Percentiles rank a stretch among this genome's conserved stretches.
These are phyloP conservation scores for Onthophagus sagittarius DNA, from an alignment of 2,888 invertebrate genomes.

Conservation along the genomic window DNA sequence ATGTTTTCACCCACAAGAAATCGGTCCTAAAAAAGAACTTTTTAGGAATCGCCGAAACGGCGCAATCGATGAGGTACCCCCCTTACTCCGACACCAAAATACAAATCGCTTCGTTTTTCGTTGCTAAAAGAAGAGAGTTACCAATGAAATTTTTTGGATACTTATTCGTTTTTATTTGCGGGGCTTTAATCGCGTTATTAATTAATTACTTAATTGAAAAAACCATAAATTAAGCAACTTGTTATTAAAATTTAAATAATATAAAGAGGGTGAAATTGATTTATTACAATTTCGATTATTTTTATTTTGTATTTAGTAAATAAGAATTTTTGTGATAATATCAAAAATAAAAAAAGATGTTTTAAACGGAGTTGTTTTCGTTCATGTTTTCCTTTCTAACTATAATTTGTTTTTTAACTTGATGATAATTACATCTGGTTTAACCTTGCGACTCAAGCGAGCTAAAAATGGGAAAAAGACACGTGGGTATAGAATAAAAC, in stretches of 20 bases:
- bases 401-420: no score
- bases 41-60: slow-evolving; percentile 64
- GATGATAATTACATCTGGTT: no score
- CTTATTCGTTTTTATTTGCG: slow-evolving; percentile 29
- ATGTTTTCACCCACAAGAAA: slow-evolving; percentile 92
- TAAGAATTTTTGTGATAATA: no score
- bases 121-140: slow-evolving; percentile 7
- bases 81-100: slow-evolving; percentile 55
- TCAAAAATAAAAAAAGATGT: no score
- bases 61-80: slow-evolving; percentile 72
- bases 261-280: background rate
- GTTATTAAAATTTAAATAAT: background rate
- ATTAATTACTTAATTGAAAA: background rate
- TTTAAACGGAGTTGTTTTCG: no score
- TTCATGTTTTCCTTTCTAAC: no score
- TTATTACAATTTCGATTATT: background rate
- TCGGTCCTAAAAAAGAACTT: slow-evolving; percentile 69
- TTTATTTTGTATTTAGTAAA: background rate
- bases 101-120: background rate
- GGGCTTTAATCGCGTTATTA: slow-evolving; percentile 20
- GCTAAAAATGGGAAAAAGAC: no score
- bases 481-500: no score
- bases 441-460: no score
- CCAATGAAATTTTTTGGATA: slow-evolving; percentile 16
- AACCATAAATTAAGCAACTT: background rate